Base-by-base conservation (phyloP, 2,888 invertebrate species). In the Tipula confusa region DNA sequence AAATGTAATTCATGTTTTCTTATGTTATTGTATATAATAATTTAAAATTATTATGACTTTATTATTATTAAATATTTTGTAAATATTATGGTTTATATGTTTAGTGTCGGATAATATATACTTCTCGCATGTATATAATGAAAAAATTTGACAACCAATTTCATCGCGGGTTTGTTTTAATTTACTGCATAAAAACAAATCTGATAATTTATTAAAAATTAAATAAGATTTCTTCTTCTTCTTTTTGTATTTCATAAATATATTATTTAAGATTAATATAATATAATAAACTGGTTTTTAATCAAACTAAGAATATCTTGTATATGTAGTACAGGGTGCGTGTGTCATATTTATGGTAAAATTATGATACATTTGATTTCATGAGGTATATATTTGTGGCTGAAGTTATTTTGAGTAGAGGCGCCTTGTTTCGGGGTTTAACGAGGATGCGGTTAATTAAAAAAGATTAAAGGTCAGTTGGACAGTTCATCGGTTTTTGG, bases 201-300 rank as follows among this genome's bases (percentile, higher is more conserved):
- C 64, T 64, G 64, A 11, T 64, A 64, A 64, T 9, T 64, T 64
- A 64, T 64, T 24, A 24, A 64, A 64, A 64, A 64, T 64, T 64
- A 64, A 64, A 64, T 64, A 64, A 64, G 64, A 24, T 24, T 24
- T 24, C 64, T 48, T 48, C 48, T 48, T 18, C 64, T 64, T 64
- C 24, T 64, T 24, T 24, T 7, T 64, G 11, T 24, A 43, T 24
- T 24, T 11, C 24, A 24, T n/a, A n/a, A 5, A 31, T 48, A 48
- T 64, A 64, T 24, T 64, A 64, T 64, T 24, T 64, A 64, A 64
- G 64, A 64, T 64, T 18, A 24, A 13, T 38, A 64, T 64, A 64
- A 64, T 9, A 64, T 64, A 64, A 64, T 64, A 64, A 64, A 64
- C 64, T 64, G 18, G 64, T 64, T 64, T 64, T 64, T 64, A 64